A percentile compares a stretch with the other conserved stretches of the same genome.
phyloP scores from a whole-genome alignment of 2,888 invertebrate genomes.

The Phymatocera aterrima region DNA sequence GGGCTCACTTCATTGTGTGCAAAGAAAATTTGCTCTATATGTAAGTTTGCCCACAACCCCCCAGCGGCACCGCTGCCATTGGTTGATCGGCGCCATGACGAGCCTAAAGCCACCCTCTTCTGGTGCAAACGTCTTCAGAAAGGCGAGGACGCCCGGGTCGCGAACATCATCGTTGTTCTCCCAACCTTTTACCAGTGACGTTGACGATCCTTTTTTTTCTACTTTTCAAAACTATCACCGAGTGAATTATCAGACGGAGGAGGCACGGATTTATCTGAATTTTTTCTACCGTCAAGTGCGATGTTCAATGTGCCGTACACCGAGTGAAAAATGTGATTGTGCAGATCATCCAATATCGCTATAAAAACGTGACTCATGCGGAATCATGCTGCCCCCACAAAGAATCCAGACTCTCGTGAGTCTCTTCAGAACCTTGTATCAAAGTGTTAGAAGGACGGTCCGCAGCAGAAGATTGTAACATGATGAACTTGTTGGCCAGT shows the following conservation, averaged over 20 bases:
- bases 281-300: neutral
- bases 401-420: too few species aligned
- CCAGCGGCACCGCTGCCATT: slow-evolving; percentile 63
- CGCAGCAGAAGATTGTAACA: too few species aligned
- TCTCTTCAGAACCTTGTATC: too few species aligned
- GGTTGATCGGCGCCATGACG: slow-evolving; percentile 66
- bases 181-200: neutral
- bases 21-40: slow-evolving; percentile 21
- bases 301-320: neutral
- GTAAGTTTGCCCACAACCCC: slow-evolving; percentile 54
- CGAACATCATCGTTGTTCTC: slow-evolving; percentile 51
- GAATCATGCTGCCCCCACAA: too few species aligned
- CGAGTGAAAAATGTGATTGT: neutral
- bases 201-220: neutral
- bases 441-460: too few species aligned
- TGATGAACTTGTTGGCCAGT: too few species aligned
- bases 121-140: slow-evolving; percentile 62
- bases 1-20: neutral
- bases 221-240: neutral
- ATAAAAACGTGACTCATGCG: too few species aligned
- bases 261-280: neutral
- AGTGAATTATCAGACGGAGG: neutral
- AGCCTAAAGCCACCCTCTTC: slow-evolving; percentile 64
- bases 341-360: too few species aligned
- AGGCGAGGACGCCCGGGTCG: slow-evolving; percentile 65